A percentile compares a stretch with the other conserved stretches of the same genome.
phyloP scores from a whole-genome alignment of 2,113 vertebrate genomes.

The Catharus minimus region DNA sequence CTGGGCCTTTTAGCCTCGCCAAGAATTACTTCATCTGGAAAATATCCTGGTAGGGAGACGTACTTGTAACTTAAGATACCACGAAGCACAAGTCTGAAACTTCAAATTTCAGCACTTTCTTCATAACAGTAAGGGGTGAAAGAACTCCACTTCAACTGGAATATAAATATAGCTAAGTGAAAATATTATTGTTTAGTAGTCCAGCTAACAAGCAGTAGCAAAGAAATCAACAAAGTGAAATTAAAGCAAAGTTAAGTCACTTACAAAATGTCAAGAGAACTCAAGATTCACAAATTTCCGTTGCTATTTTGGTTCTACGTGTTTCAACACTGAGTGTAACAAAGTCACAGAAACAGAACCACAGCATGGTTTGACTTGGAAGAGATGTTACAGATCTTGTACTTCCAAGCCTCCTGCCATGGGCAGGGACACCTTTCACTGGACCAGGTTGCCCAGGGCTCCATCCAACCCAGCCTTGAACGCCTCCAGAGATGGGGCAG shows the following conservation, averaged over 20 bases:
- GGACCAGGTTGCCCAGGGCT: not conserved
- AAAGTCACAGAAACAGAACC: not conserved
- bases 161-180: conserved; percentile 30
- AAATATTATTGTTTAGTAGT: conserved; percentile 3
- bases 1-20: conserved; percentile 1
- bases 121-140: conserved; percentile 5
- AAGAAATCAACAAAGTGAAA: not conserved
- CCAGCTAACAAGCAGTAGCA: not conserved
- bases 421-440: not conserved
- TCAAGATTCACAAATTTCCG: not conserved
- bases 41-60: conserved; percentile 24
- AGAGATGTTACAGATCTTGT: not conserved
- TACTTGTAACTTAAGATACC: conserved; percentile 37
- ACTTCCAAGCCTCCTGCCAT: not conserved
- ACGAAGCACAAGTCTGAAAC: conserved; percentile 7
- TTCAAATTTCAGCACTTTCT: conserved; percentile 41
- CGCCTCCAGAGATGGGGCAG: accelerated
- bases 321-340: not conserved
- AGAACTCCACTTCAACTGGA: conserved; percentile 11
- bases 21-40: conserved; percentile 68
- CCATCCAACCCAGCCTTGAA: not conserved
- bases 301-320: not conserved
- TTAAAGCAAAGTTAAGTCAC: not conserved
- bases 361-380: not conserved
- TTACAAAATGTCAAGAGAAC: not conserved